Evolutionary conservation across 1,140 invertebrate species (phyloP).

Genomic region (Platyscapa corneri): DNA sequence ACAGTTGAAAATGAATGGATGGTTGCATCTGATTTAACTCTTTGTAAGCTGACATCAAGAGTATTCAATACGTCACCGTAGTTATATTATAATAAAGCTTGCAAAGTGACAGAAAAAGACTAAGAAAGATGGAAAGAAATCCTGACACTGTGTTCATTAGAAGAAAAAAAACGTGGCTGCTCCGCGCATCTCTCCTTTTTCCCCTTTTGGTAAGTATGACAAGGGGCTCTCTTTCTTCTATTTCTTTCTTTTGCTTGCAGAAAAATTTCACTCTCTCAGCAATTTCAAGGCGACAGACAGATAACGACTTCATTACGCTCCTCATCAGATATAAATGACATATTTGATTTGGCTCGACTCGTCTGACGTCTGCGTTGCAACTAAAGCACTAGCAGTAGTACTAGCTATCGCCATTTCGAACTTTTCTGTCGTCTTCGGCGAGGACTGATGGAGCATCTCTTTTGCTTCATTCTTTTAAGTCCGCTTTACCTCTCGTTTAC

Average conservation of each 20-base stretch:
- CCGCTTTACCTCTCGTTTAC: constrained; percentile 24
- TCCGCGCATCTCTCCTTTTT: background rate
- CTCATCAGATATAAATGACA: constrained; percentile 69
- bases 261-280: constrained; percentile 65
- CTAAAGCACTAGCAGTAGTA: background rate
- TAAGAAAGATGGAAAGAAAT: background rate
- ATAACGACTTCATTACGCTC: constrained; percentile 66
- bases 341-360: constrained; percentile 62
- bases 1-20: background rate
- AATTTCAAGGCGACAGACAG: constrained; percentile 59
- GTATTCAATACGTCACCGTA: background rate
- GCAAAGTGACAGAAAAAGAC: background rate
- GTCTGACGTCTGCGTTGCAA: background rate
- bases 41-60: background rate
- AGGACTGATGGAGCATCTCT: background rate
- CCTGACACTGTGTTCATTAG: background rate
- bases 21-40: background rate
- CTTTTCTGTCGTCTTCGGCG: constrained; percentile 2
- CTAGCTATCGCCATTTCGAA: constrained; percentile 17
- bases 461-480: constrained; percentile 23
- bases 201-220: constrained; percentile 25
- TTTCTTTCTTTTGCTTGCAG: background rate
- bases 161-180: constrained; percentile 8
- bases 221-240: constrained; percentile 11
- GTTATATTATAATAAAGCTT: background rate